phyloP scores from a whole-genome alignment of 2,113 vertebrate species.

The Oryzias javanicus region DNA sequence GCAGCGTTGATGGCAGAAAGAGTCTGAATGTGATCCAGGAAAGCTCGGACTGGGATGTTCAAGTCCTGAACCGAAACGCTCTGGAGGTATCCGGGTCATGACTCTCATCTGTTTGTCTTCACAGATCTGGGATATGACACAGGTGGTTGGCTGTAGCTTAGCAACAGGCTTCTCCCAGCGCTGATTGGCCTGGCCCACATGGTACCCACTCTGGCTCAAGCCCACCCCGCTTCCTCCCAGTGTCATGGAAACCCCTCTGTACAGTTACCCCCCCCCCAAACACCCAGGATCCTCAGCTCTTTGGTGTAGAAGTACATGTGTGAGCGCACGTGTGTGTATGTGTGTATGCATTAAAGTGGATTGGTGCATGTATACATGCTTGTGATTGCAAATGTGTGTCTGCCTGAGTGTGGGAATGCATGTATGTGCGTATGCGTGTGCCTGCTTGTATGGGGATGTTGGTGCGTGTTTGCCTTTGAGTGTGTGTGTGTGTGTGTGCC shows the following conservation, averaged over 20 bases:
- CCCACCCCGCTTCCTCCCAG: constrained; percentile 32
- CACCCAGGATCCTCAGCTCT: constrained; percentile 29
- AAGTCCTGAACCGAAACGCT: not conserved
- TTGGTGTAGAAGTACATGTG: constrained; percentile 2
- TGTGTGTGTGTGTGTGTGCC: no score
- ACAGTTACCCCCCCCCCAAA: constrained; percentile 44
- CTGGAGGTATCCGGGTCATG: not conserved
- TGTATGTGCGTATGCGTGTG: no score
- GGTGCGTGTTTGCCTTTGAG: no score
- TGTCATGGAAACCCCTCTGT: constrained; percentile 67
- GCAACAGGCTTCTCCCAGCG: constrained; percentile 88
- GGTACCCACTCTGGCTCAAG: not conserved
- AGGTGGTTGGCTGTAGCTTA: constrained; percentile 92
- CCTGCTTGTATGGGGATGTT: no score
- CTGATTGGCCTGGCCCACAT: constrained; percentile 73
- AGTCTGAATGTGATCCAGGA: no score
- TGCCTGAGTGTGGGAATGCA: no score
- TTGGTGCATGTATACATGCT: no score
- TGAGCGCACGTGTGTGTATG: not conserved
- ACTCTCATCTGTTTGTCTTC: constrained; percentile 40
- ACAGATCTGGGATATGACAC: constrained; percentile 98
- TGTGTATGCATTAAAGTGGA: constrained; percentile 9
- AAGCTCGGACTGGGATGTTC: no score
- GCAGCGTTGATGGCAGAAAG: no score
- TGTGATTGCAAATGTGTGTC: no score